Evolutionary conservation across 2,113 vertebrate species (phyloP), one percentile per base, ranked within the genome.

Genomic region (Rhombomys opimus): DNA sequence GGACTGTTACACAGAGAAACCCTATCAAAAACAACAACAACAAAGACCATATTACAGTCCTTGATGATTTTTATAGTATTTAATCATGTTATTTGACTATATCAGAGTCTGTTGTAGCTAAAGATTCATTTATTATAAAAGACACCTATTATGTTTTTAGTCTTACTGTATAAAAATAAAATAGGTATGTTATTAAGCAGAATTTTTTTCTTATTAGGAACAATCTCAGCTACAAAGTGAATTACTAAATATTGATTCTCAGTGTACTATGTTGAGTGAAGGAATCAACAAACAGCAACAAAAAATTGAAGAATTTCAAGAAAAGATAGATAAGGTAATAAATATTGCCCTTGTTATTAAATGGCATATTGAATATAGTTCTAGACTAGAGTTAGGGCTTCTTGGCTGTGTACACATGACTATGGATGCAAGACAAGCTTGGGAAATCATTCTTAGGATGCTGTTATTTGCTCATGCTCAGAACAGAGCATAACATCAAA

Each of bases 201-300:
- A 59, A 61, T 95, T 72, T 92, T 22, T 75, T 94, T 84, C 30
- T 96, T 0, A 97, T 22, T 96, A 99, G 99, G 99, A 99, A 90
- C 99, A 99, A 96, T 99, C 99, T 88, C 99, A 98, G 95, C 96
- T 99, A 96, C 98, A 99, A 96, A 99, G 99, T 93, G 99, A 99
- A 95, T 93, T 99, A 20, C 82, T 98, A 73, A 99, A 99, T 97
- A 98, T 98, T 86, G 98, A 99, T 14, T 99, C 98, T 76, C 98
- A 99, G 38, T 92, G 99, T 94, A 91, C 98, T 27, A 98, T 99
- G 98, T 97, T 99, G 97, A 98, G 97, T 65, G 98, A 98, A 95
- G 98, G 87, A 89, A 4, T 99, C 82, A 96, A 98, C 87, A 95
- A 93, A 61, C 99, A 99, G 82, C 98, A 98, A 76, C 92, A 7